Evolutionary conservation across 2,888 invertebrate species (phyloP).

Genomic region (Leucophenga maculata): DNA sequence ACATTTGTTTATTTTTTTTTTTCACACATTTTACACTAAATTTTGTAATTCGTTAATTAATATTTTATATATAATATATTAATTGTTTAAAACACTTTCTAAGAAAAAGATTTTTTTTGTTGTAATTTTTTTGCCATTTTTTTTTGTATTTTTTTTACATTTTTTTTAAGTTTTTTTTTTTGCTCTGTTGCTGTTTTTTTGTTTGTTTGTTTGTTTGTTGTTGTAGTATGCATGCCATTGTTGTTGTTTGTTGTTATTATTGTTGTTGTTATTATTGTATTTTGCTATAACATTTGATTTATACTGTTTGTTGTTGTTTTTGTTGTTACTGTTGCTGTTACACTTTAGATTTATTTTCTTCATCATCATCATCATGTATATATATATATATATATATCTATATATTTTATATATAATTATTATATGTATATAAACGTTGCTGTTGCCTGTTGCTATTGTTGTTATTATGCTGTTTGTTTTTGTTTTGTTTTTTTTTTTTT

Average conservation of each 20-base stretch:
- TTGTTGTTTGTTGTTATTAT: constrained; percentile 22
- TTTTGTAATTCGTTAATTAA: neutral
- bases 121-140: constrained; percentile 18
- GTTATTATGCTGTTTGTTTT: constrained; percentile 21
- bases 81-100: too few species aligned
- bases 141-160: constrained; percentile 27
- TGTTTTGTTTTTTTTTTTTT: constrained; percentile 51
- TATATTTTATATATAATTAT: neutral
- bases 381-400: constrained; percentile 26
- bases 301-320: constrained; percentile 14
- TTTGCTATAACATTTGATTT: constrained; percentile 11
- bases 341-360: constrained; percentile 49
- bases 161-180: constrained; percentile 15
- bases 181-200: constrained; percentile 25
- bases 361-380: constrained; percentile 46
- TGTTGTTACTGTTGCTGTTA: too few species aligned
- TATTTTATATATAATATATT: too few species aligned
- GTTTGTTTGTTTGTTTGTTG: constrained; percentile 37
- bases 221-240: constrained; percentile 35
- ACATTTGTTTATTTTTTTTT: constrained; percentile 18
- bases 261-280: neutral
- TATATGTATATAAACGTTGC: constrained; percentile 5
- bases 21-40: constrained; percentile 18
- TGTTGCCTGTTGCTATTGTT: constrained; percentile 17
- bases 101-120: neutral